These are phyloP conservation scores for Trissolcus brochymenae DNA, from an alignment of 2,888 invertebrate species.

Conservation along the genomic window DNA sequence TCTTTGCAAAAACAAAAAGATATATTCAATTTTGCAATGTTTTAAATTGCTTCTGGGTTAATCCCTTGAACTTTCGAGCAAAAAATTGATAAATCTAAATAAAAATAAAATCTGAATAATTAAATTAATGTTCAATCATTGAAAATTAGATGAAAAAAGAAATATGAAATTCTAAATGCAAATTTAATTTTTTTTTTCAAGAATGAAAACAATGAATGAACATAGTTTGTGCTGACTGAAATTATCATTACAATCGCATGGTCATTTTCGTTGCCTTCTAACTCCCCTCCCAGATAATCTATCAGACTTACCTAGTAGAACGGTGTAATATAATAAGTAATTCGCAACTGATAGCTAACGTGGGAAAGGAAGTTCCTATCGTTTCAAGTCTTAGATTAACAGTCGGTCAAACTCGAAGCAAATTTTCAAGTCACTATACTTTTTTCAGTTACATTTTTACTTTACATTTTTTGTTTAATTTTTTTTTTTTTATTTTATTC, in stretches of 20 bases:
- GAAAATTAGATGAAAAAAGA: no score
- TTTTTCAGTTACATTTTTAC: not conserved
- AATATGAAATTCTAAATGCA: not conserved
- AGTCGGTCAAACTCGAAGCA: conserved; percentile 5
- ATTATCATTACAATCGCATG: conserved; percentile 46
- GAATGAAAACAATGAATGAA: conserved; percentile 38
- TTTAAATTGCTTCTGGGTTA: no score
- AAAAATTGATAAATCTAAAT: no score
- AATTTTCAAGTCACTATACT: no score
- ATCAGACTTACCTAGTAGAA: conserved; percentile 60
- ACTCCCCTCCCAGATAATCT: conserved; percentile 40
- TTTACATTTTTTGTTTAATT: not conserved
- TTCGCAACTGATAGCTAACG: conserved; percentile 71
- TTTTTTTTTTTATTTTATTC: no score
- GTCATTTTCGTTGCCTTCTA: conserved; percentile 33
- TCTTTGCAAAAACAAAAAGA: no score
- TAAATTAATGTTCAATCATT: no score
- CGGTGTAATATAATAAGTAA: conserved; percentile 64
- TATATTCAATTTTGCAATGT: no score
- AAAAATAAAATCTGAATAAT: no score
- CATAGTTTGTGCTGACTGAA: conserved; percentile 36
- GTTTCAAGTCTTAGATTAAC: conserved; percentile 47
- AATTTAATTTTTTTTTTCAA: conserved; percentile 2
- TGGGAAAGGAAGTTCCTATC: conserved; percentile 75
- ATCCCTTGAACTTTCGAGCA: no score